A percentile compares a stretch with the other conserved stretches of the same genome.
Conservation (phyloP, 2,888 invertebrate species). For the Ischnura elegans region DNA sequence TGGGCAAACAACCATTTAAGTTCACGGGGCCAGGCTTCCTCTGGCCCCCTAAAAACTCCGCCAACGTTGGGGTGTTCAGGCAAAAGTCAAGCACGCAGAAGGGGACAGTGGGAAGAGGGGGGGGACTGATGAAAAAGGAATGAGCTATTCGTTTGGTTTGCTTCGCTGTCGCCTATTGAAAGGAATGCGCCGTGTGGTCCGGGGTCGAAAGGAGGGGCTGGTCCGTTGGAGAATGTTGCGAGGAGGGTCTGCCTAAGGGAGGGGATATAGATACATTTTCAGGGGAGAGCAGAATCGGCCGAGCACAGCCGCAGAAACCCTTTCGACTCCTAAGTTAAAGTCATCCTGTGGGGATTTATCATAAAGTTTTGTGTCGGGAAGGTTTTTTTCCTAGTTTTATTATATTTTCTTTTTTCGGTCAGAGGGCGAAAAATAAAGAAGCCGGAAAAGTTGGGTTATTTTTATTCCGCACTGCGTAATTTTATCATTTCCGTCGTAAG, state of each 20-base stretch:
- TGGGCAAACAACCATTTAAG: too few species aligned
- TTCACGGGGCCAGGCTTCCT: too few species aligned
- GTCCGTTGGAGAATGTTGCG: not conserved
- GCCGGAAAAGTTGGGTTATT: constrained; percentile 27
- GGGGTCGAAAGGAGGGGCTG: not conserved
- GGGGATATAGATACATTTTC: not conserved
- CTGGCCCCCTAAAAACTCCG: too few species aligned
- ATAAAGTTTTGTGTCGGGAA: constrained; percentile 42
- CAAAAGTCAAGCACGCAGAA: not conserved
- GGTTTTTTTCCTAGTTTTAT: constrained; percentile 44
- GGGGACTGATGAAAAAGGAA: constrained; percentile 55
- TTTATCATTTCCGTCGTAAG: constrained; percentile 61
- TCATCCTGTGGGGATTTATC: constrained; percentile 63
- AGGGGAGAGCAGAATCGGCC: not conserved
- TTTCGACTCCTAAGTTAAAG: constrained; percentile 55
- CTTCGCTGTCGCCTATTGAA: constrained; percentile 47
- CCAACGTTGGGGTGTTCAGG: not conserved
- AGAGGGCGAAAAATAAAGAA: constrained; percentile 13
- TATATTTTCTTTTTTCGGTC: constrained; percentile 6
- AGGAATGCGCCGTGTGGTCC: constrained; percentile 43
- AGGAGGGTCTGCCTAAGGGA: not conserved
- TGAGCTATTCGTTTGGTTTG: constrained; percentile 54
- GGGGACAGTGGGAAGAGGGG: not conserved
- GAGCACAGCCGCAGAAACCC: not conserved
- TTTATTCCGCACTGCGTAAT: constrained; percentile 55